phyloP scores from a whole-genome alignment of 2,113 vertebrate genomes.

The Microcebus ravelobensis region DNA sequence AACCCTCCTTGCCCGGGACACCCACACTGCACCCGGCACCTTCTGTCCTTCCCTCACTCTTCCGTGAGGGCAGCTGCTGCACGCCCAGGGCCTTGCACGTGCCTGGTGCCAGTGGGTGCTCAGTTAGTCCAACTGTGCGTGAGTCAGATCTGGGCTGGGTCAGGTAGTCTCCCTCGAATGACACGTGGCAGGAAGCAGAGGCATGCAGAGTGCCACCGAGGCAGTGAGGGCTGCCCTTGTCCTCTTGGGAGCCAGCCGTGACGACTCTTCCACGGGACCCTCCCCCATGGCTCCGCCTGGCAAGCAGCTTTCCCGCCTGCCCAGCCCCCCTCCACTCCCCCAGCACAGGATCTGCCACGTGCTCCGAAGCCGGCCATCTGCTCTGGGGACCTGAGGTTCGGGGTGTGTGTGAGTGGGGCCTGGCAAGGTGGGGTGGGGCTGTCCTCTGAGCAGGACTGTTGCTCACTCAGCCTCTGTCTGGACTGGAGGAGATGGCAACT shows the following conservation, averaged over 20 bases:
- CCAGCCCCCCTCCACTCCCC: no score
- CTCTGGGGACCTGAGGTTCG: background rate
- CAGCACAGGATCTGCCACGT: fast-evolving
- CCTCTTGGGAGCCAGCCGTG: background rate
- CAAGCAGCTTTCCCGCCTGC: background rate
- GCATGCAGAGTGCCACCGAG: no score
- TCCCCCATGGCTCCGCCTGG: background rate
- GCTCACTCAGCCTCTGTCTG: no score
- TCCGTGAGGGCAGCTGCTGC: background rate
- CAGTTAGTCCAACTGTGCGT: background rate
- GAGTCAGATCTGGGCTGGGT: background rate
- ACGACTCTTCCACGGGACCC: background rate
- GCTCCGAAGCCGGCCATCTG: fast-evolving
- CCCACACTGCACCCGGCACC: background rate
- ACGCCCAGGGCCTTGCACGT: background rate
- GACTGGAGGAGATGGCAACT: background rate
- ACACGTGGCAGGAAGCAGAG: no score
- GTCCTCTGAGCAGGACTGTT: background rate
- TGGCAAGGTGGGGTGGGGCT: no score
- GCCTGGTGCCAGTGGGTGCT: no score
- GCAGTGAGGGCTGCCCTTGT: background rate
- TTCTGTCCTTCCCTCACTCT: background rate
- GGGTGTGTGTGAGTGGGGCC: fast-evolving
- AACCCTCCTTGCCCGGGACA: no score
- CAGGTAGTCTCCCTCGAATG: background rate